These are phyloP conservation scores for Plodia interpunctella DNA, from an alignment of 1,140 invertebrate genomes.

Conservation along the genomic window DNA sequence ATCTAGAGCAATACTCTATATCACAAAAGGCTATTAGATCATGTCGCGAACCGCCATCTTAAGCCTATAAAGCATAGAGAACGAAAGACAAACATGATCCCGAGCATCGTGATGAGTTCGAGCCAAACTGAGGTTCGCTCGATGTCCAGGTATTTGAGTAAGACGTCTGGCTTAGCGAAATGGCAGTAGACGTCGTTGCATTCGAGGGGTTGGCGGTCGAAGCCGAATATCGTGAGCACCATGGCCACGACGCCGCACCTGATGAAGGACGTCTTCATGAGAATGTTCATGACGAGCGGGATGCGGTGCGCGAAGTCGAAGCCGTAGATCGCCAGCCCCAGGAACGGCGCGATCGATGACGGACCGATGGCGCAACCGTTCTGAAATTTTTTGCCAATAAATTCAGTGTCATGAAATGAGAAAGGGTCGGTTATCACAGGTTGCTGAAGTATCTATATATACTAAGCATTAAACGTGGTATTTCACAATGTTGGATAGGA, in stretches of 20 bases:
- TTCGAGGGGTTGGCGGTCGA: slow-evolving; percentile 75
- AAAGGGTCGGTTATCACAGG: no score
- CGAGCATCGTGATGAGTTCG: slow-evolving; percentile 73
- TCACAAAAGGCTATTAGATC: slow-evolving; percentile 35
- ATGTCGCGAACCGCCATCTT: slow-evolving; percentile 76
- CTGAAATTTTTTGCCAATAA: no score
- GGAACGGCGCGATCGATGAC: slow-evolving; percentile 79
- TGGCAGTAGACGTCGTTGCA: slow-evolving; percentile 80
- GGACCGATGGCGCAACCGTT: slow-evolving; percentile 82
- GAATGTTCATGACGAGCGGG: slow-evolving; percentile 75
- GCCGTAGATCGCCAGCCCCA: slow-evolving; percentile 81
- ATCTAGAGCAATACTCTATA: slow-evolving; percentile 17
- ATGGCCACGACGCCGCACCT: slow-evolving; percentile 80
- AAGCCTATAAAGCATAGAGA: slow-evolving; percentile 76
- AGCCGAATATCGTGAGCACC: slow-evolving; percentile 79
- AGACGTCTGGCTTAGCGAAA: slow-evolving; percentile 78
- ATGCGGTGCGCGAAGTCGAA: slow-evolving; percentile 82
- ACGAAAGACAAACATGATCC: slow-evolving; percentile 75
- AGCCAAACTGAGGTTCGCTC: slow-evolving; percentile 75
- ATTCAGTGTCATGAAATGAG: no score
- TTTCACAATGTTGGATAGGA: no score
- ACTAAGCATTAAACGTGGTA: no score
- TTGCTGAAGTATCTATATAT: no score
- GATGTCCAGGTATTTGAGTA: slow-evolving; percentile 78
- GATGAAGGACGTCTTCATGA: slow-evolving; percentile 81